Evolutionary conservation across 2,113 vertebrate species (phyloP).

Genomic region (Ceyx cyanopectus): DNA sequence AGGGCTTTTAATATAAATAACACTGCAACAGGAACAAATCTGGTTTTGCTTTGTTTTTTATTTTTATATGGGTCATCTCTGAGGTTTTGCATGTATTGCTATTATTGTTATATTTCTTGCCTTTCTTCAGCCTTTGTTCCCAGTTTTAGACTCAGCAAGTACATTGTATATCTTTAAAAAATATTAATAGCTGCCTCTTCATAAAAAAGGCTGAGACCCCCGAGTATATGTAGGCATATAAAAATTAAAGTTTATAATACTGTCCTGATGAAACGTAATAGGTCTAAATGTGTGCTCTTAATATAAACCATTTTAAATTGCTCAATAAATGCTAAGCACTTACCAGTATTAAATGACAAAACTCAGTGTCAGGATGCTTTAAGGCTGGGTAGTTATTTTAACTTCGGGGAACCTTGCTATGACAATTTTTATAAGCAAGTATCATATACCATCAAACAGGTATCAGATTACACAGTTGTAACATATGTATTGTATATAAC

Average conservation of each 20-base stretch:
- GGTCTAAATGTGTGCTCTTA: not conserved
- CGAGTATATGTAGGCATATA: not conserved
- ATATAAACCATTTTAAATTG: not conserved
- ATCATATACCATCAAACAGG: not conserved
- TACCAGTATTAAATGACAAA: not conserved
- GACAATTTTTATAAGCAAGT: not conserved
- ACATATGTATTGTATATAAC: not conserved
- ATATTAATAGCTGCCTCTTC: not conserved
- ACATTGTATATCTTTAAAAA: not conserved
- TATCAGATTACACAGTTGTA: not conserved
- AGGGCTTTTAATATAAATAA: not conserved
- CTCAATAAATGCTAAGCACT: not conserved
- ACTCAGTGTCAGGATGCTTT: not conserved
- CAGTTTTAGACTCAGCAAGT: not conserved
- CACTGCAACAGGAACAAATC: not conserved
- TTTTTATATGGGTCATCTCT: not conserved
- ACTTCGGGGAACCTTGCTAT: not conserved
- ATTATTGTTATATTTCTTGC: not conserved
- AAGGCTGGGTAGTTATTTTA: not conserved
- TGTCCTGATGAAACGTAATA: not conserved
- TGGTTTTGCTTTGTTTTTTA: conserved; percentile 22
- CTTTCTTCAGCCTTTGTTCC: conserved; percentile 20
- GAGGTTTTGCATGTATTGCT: conserved; percentile 21
- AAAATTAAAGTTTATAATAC: not conserved
- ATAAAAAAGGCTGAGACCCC: not conserved